phyloP scores from a whole-genome alignment of 2,113 vertebrate species.

The Piprites chloris region DNA sequence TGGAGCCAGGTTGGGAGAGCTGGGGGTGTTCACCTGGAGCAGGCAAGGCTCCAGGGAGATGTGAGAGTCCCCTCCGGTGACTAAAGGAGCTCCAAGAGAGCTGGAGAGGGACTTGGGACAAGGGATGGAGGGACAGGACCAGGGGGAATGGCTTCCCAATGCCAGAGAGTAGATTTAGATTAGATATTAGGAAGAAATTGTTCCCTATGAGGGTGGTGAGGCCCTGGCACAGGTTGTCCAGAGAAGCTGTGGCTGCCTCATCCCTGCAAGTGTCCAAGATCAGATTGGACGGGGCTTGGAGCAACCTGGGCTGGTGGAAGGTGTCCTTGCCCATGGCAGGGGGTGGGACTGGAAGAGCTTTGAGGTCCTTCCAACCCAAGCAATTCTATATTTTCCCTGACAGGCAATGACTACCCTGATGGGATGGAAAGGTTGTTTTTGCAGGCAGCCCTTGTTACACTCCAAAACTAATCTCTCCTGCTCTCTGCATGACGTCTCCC shows the following conservation, averaged over 20 bases:
- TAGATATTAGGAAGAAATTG: accelerated
- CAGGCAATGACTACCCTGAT: neutral
- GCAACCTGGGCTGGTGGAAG: neutral
- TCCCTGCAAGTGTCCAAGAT: neutral
- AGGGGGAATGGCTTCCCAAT: neutral
- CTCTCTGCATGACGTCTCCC: neutral
- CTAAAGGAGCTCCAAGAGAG: neutral
- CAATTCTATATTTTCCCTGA: neutral
- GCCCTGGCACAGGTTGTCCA: neutral
- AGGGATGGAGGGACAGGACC: neutral
- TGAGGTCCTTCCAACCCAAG: neutral
- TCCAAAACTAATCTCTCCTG: neutral
- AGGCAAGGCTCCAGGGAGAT: neutral
- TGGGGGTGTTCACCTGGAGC: accelerated
- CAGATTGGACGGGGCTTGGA: neutral
- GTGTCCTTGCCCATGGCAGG: neutral
- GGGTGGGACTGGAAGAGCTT: accelerated
- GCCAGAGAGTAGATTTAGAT: accelerated
- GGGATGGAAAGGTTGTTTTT: neutral
- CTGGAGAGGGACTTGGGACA: neutral
- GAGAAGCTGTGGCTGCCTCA: neutral
- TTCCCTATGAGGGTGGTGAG: accelerated
- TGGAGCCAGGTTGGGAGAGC: neutral
- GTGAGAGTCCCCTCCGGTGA: accelerated
- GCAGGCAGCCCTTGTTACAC: neutral